Base-by-base conservation (phyloP, 2,888 invertebrate species). In the Drosophila merina region DNA sequence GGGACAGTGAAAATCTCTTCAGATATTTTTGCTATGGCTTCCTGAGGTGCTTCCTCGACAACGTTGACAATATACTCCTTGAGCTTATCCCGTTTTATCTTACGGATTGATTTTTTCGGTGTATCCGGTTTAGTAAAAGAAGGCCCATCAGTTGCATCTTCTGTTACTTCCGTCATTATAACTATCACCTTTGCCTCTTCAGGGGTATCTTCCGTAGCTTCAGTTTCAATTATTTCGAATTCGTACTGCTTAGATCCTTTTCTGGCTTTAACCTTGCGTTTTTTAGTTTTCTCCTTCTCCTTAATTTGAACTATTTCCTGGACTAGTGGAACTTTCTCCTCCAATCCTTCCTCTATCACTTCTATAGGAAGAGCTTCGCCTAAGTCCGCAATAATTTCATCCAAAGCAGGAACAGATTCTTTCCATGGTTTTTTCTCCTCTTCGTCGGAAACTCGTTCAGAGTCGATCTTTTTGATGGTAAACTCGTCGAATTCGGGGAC, bases 191-290 rank as follows among this genome's bases (percentile, higher is more conserved):
- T 90, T 45, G 91, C 77, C 75, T 90, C 74, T 30, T 90, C 87
- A 85, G 92, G 87, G 76, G 90, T 85, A 86, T 92, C 76, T 54
- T 90, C 72, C 2, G 62, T 12, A 4, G 25, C 30, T 79, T 92
- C 89, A 12, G 92, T 86, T 4, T 93, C 93, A 2, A 92, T 89
- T n/a, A 90, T 87, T 72, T 92, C 92, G 1, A 93, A 93, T 7
- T 92, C 88, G 75, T 93, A 92, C 68, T 92, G 86, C 52, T 92
- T 92, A 0, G 86, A 84, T 1, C 92, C 93, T 52, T 90, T 91
- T 63, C 88, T 90, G 56, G 92, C 92, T 74, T 92, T 93, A 1
- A 93, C 91, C 3, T 91, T 90, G 0, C 92, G 92, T 66, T 91
- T 93, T 3, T 92, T 93, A 0, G 90, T 90, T 3, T 88, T 90